Evolutionary conservation across 2,113 vertebrate species (phyloP).

Genomic region (Vanacampus margaritifer): DNA sequence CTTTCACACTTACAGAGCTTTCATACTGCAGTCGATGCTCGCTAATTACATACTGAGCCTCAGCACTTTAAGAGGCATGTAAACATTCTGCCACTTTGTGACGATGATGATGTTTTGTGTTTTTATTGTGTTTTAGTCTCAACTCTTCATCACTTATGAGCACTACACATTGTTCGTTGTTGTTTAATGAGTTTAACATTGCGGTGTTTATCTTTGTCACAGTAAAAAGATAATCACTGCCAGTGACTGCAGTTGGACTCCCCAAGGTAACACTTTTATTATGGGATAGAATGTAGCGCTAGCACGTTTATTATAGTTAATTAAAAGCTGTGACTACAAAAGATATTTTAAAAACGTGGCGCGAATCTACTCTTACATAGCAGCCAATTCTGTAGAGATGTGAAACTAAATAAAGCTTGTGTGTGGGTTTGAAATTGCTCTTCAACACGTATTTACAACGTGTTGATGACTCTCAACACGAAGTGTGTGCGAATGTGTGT

Average conservation of each 20-base stretch:
- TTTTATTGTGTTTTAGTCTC: slow-evolving; percentile 7
- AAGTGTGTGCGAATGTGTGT: not conserved
- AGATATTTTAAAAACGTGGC: not conserved
- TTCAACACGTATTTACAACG: not conserved
- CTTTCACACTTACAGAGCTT: not conserved
- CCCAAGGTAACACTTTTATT: not conserved
- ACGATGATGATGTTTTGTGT: not conserved
- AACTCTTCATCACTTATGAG: not conserved
- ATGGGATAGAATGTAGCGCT: not conserved
- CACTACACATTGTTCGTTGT: slow-evolving; percentile 3
- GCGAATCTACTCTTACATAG: not conserved
- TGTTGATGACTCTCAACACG: not conserved
- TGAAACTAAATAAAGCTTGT: slow-evolving; percentile 1
- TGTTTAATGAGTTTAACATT: not conserved
- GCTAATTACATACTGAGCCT: not conserved
- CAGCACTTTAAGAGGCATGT: not conserved
- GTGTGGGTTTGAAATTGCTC: slow-evolving; percentile 12
- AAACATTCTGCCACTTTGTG: not conserved
- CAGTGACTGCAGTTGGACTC: not conserved
- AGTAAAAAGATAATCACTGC: not conserved
- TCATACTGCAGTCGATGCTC: not conserved
- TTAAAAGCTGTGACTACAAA: not conserved
- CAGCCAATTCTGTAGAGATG: not conserved
- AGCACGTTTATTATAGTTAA: not conserved
- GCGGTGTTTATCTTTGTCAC: not conserved